Evolutionary conservation across 2,888 invertebrate genomes (phyloP).

Genomic region (Lochmaea crataegi): DNA sequence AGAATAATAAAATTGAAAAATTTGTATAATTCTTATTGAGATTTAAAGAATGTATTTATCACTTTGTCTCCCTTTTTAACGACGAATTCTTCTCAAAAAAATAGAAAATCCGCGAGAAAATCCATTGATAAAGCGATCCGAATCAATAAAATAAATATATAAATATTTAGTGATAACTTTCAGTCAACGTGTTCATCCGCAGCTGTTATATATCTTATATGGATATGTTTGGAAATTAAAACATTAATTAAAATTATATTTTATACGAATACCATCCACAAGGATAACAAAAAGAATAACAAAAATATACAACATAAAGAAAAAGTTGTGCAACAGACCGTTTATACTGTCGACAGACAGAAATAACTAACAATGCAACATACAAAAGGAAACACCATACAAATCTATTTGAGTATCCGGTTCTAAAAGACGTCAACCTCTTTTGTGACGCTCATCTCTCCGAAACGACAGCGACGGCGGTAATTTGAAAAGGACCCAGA

Average conservation of each 20-base stretch:
- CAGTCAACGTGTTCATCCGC: neutral
- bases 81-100: no score
- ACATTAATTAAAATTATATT: neutral
- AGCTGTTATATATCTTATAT: neutral
- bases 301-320: constrained; percentile 25
- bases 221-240: neutral
- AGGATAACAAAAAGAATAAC: neutral
- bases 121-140: no score
- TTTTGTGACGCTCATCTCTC: constrained; percentile 37
- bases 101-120: no score
- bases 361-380: constrained; percentile 46
- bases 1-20: no score
- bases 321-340: constrained; percentile 44
- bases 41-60: no score
- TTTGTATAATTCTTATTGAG: no score
- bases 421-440: constrained; percentile 49
- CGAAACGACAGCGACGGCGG: constrained; percentile 25
- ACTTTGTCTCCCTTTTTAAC: no score
- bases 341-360: constrained; percentile 39
- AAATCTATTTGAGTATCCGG: constrained; percentile 51
- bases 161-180: no score
- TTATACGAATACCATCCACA: neutral
- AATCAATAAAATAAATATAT: no score
- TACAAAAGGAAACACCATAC: constrained; percentile 49
- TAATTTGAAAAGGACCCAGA: neutral